Evolutionary conservation across 2,888 invertebrate species (phyloP).

Genomic region (Autographa pulchrina): DNA sequence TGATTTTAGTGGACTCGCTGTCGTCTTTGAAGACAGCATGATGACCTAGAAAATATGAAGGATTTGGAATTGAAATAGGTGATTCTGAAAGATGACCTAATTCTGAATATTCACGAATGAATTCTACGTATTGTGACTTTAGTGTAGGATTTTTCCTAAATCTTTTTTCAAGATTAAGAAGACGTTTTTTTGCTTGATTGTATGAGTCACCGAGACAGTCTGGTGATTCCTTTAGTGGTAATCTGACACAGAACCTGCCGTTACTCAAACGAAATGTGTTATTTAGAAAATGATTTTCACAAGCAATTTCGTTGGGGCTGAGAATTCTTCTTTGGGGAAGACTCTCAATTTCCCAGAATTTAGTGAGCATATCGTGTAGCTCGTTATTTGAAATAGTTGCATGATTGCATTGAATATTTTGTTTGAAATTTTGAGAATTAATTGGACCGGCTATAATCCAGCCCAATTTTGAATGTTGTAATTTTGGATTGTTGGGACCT

Average conservation of each 20-base stretch:
- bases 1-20: slow-evolving; percentile 39
- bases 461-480: slow-evolving; percentile 38
- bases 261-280: slow-evolving; percentile 9
- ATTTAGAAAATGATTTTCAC: slow-evolving; percentile 21
- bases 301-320: slow-evolving; percentile 7
- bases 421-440: neutral
- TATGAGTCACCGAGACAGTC: slow-evolving; percentile 47
- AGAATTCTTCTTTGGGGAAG: slow-evolving; percentile 2
- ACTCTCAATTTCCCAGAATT: slow-evolving; percentile 29
- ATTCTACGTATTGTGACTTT: slow-evolving; percentile 19
- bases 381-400: neutral
- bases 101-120: neutral
- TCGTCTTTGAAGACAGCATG: slow-evolving; percentile 37
- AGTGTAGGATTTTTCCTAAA: slow-evolving; percentile 12
- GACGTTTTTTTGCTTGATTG: slow-evolving; percentile 28
- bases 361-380: slow-evolving; percentile 7
- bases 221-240: slow-evolving; percentile 20
- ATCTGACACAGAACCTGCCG: slow-evolving; percentile 34
- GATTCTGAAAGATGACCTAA: neutral
- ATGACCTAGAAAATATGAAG: slow-evolving; percentile 36
- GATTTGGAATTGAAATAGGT: slow-evolving; percentile 7
- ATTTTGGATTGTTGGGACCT: slow-evolving; percentile 20
- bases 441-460: slow-evolving; percentile 41
- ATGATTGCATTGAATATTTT: slow-evolving; percentile 12
- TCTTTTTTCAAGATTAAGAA: slow-evolving; percentile 16